phyloP scores from a whole-genome alignment of 2,113 vertebrate genomes.

The Engraulis encrasicolus region DNA sequence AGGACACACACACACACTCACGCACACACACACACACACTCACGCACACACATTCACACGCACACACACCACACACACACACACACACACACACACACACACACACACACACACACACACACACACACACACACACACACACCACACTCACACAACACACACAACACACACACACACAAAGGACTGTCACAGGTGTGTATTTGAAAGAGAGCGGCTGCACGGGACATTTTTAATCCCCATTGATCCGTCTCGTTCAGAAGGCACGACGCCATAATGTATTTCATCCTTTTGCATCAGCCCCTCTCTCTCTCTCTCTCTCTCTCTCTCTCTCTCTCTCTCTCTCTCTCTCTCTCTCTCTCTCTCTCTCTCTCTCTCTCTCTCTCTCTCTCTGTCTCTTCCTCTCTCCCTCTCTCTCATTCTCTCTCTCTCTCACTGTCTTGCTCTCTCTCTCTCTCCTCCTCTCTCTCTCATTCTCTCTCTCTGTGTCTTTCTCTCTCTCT shows the following conservation, averaged over 20 bases:
- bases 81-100: background rate
- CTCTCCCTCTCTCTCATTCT: background rate
- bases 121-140: background rate
- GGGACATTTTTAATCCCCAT: slow-evolving; percentile 37
- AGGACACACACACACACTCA: slow-evolving; percentile 31
- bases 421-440: background rate
- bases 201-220: slow-evolving; percentile 32
- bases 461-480: background rate
- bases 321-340: background rate
- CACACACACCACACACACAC: too few species aligned
- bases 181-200: too few species aligned
- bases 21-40: slow-evolving; percentile 18
- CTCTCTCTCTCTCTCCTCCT: slow-evolving; percentile 2
- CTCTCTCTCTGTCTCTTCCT: background rate
- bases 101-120: background rate
- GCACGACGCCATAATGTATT: slow-evolving; percentile 48
- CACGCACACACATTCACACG: too few species aligned
- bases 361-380: background rate
- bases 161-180: too few species aligned
- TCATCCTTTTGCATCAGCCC: slow-evolving; percentile 58
- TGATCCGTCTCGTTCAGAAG: slow-evolving; percentile 42
- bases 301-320: background rate
- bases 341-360: background rate
- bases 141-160: too few species aligned
- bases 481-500: too few species aligned